Evolutionary conservation across 1,140 invertebrate species (phyloP).

Genomic region (Drosophila rhopaloa): DNA sequence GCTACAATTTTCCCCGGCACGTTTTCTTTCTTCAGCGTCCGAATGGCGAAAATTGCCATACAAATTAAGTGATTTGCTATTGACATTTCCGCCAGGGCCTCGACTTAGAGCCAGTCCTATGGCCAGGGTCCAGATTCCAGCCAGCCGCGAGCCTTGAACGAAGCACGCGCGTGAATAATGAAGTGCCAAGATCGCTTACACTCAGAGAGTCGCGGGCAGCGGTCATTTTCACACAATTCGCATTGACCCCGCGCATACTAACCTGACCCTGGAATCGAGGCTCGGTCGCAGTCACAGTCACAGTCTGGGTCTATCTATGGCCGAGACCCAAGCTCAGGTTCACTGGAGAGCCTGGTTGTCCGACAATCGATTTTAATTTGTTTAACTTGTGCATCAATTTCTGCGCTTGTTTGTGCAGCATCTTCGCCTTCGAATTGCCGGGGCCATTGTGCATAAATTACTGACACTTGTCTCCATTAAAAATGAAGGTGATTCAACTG

Average conservation of each 20-base stretch:
- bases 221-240: conserved; percentile 80
- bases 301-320: neutral
- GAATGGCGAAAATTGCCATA: conserved; percentile 73
- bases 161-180: conserved; percentile 82
- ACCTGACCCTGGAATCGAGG: conserved; percentile 65
- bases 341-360: conserved; percentile 31
- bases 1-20: conserved; percentile 61
- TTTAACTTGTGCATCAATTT: conserved; percentile 83
- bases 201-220: conserved; percentile 28
- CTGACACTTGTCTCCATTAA: conserved; percentile 84
- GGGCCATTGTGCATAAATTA: conserved; percentile 79
- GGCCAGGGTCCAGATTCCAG: conserved; percentile 23
- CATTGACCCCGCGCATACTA: conserved; percentile 72
- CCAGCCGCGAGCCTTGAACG: conserved; percentile 69
- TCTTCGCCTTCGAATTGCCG: conserved; percentile 2
- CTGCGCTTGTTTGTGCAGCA: conserved; percentile 66
- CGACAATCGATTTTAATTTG: conserved; percentile 83
- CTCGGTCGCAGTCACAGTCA: conserved; percentile 2
- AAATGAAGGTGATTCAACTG: conserved; percentile 83
- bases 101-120: conserved; percentile 24
- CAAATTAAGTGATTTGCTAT: conserved; percentile 84
- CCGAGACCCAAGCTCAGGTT: conserved; percentile 47
- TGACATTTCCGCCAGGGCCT: conserved; percentile 73
- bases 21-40: conserved; percentile 54
- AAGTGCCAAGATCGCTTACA: conserved; percentile 84